These are phyloP conservation scores for Torymus tubicola DNA, from an alignment of 2,888 invertebrate genomes.

Conservation along the genomic window DNA sequence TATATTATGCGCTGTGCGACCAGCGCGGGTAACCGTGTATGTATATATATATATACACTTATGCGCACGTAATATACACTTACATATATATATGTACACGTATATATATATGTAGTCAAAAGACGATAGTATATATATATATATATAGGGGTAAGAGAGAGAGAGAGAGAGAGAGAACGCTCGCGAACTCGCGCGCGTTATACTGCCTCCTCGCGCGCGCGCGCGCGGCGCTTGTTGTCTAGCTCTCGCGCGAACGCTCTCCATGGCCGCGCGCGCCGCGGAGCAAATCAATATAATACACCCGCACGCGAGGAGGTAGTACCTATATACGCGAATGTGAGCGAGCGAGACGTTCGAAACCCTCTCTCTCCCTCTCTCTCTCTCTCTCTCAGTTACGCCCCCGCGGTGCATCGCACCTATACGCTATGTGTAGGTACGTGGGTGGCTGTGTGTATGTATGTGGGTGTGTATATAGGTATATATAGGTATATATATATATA, in stretches of 20 bases:
- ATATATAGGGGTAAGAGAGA: no score
- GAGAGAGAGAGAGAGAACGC: no score
- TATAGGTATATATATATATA: neutral
- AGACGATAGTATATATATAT: no score
- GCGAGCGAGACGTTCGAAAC: conserved; percentile 17
- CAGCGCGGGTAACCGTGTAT: no score
- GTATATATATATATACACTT: no score
- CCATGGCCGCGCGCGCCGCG: conserved; percentile 35
- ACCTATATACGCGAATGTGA: conserved; percentile 1
- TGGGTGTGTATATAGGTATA: neutral
- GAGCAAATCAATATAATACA: conserved; percentile 56
- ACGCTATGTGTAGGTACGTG: neutral
- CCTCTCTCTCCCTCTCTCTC: neutral
- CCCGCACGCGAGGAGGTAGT: neutral
- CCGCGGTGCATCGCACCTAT: conserved; percentile 8
- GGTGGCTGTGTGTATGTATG: neutral
- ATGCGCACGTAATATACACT: no score
- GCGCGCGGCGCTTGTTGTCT: neutral
- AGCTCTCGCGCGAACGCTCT: conserved; percentile 5
- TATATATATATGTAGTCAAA: no score
- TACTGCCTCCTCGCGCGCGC: no score
- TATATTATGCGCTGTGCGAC: no score
- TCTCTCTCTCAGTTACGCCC: conserved; percentile 37
- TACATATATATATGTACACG: no score
- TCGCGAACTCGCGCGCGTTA: no score